phyloP scores from a whole-genome alignment of 2,797 vertebrate genomes.

The Furcifer pardalis region DNA sequence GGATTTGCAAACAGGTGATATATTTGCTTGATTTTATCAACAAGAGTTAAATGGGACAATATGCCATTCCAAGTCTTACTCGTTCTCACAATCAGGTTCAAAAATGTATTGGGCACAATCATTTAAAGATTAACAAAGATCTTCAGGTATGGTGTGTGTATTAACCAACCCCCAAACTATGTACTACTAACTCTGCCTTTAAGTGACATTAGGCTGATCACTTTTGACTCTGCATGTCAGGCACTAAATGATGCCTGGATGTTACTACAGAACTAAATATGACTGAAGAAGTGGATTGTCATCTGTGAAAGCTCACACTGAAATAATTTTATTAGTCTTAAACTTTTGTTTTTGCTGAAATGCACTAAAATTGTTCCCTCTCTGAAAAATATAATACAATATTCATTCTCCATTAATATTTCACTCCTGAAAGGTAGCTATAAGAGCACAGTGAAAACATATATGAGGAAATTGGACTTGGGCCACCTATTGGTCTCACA shows the following conservation, averaged over 20 bases:
- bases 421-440: not conserved
- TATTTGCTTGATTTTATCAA: constrained; percentile 19
- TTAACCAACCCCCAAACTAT: not conserved
- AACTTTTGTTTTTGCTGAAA: too few species aligned
- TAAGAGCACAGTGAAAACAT: not conserved
- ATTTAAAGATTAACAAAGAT: constrained; percentile 6
- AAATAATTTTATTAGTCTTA: too few species aligned
- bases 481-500: not conserved
- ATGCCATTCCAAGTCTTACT: not conserved
- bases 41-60: not conserved
- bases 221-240: not conserved
- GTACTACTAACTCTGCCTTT: not conserved
- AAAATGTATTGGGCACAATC: not conserved
- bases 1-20: constrained; percentile 36
- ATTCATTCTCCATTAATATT: too few species aligned
- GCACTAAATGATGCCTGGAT: not conserved
- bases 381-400: too few species aligned
- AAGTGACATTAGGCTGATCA: not conserved
- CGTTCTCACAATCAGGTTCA: not conserved
- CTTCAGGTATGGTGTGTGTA: not conserved
- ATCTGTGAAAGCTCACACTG: too few species aligned
- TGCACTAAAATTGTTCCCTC: too few species aligned
- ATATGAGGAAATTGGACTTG: not conserved
- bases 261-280: not conserved
- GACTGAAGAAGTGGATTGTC: too few species aligned